A percentile compares a stretch with the other conserved stretches of the same genome.
phyloP scores from a whole-genome alignment of 2,113 vertebrate species.

The Micronycteris hirsuta region DNA sequence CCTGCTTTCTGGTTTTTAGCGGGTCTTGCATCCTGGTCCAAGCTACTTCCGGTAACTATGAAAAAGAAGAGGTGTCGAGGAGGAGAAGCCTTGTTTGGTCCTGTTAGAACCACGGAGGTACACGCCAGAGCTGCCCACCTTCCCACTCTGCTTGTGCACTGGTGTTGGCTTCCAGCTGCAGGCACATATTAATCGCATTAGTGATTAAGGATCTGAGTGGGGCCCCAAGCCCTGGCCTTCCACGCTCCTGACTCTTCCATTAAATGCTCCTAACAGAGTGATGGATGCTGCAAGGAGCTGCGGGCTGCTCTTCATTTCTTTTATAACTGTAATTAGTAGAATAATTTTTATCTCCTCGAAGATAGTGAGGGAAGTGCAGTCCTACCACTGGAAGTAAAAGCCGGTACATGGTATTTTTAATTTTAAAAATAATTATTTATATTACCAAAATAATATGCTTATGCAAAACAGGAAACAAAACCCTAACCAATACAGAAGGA shows the following conservation, averaged over 20 bases:
- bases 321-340: not conserved
- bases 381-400: not conserved
- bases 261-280: not conserved
- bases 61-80: not conserved
- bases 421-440: not conserved
- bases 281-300: not conserved
- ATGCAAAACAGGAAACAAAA: not conserved
- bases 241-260: not conserved
- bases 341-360: not conserved
- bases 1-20: not conserved
- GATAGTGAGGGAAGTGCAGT: not conserved
- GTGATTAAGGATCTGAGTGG: not conserved
- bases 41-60: not conserved
- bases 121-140: not conserved
- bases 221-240: not conserved
- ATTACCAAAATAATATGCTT: not conserved
- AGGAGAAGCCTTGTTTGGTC: not conserved
- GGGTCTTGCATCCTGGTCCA: not conserved
- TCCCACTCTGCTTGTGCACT: not conserved
- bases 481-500: not conserved
- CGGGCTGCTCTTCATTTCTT: not conserved
- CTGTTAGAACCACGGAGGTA: too few species aligned
- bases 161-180: not conserved
- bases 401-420: not conserved
- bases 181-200: fast-evolving